Base-by-base conservation (phyloP, 2,113 vertebrate genomes). In the Diadophis punctatus region DNA sequence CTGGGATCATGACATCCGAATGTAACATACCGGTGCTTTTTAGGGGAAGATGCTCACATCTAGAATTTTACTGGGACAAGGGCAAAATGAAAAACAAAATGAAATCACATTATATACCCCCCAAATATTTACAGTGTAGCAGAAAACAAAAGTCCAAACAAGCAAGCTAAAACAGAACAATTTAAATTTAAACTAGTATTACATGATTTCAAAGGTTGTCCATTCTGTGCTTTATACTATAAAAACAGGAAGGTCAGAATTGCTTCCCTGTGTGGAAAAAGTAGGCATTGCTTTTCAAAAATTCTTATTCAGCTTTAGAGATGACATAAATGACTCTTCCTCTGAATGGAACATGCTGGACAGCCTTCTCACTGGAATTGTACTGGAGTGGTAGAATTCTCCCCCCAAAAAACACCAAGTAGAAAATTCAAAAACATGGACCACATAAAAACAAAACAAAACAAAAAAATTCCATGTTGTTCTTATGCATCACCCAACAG, bases 91-190 rank as follows among this genome's bases (percentile, higher is more conserved):
- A 97, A 95, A 68, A 96, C 87, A 97, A 96, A 88, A 88, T 27
- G 90, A 97, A 68, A 68, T 39, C 10, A 91, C 87, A 96, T 94
- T 46, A 96, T 96, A 96, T 97, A 97, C 96, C 97, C 97, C 94
- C 95, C 95, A 96, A 97, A 96, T 97, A 98, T 97, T 97, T 98
- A 98, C 97, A 98, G 94, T 97, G 96, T 97, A 96, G 97, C 97
- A 97, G 97, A 96, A 58, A 96, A 97, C 95, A 97, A 96, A 97
- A 97, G 94, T 96, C 96, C 30, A 90, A 90, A 90, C 53, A 90
- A 93, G 88, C 92, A 92, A 92, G 22, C 20, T 90, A 92, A 96
- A 97, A 97, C 93, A 97, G 96, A 97, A 97, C 97, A 96, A 94
- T 90, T 94, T 95, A 96, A 97, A 97, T 95, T 80, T 43, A 92